These are phyloP conservation scores for Macquaria australasica DNA, from an alignment of 2,113 vertebrate species.

Conservation along the genomic window DNA sequence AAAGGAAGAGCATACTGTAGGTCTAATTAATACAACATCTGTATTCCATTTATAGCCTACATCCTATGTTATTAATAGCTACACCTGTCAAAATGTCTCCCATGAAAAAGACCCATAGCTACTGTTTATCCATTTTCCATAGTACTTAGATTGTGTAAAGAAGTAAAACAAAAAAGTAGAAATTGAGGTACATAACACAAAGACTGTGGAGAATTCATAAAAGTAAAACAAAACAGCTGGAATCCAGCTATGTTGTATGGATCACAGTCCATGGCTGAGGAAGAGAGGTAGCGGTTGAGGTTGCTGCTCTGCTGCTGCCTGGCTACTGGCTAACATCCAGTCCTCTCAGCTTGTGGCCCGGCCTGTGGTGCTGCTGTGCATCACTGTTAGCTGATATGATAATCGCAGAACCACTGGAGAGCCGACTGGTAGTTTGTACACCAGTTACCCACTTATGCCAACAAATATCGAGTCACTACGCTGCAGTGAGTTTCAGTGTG, in stretches of 20 bases:
- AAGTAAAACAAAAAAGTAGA: background rate
- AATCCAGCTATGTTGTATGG: background rate
- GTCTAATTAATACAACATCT: background rate
- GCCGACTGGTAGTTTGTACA: conserved; percentile 13
- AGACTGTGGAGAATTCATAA: background rate
- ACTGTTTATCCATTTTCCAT: too few species aligned
- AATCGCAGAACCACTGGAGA: conserved; percentile 24
- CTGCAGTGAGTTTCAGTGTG: background rate
- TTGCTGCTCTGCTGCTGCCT: background rate
- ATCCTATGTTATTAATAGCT: background rate
- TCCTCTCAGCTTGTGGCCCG: conserved; percentile 15
- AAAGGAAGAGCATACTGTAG: background rate
- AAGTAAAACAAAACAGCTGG: background rate
- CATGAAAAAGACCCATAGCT: background rate
- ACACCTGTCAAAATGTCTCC: background rate
- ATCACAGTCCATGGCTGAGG: background rate
- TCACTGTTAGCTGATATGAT: conserved; percentile 19
- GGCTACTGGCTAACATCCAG: conserved; percentile 12
- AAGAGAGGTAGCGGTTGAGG: background rate
- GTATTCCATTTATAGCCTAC: background rate
- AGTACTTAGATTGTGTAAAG: background rate
- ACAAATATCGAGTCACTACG: background rate
- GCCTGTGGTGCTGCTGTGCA: conserved; percentile 18
- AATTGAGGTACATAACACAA: background rate
- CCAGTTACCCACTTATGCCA: background rate